phyloP scores from a whole-genome alignment of 2,888 invertebrate species.

The Microplitis manilae region DNA sequence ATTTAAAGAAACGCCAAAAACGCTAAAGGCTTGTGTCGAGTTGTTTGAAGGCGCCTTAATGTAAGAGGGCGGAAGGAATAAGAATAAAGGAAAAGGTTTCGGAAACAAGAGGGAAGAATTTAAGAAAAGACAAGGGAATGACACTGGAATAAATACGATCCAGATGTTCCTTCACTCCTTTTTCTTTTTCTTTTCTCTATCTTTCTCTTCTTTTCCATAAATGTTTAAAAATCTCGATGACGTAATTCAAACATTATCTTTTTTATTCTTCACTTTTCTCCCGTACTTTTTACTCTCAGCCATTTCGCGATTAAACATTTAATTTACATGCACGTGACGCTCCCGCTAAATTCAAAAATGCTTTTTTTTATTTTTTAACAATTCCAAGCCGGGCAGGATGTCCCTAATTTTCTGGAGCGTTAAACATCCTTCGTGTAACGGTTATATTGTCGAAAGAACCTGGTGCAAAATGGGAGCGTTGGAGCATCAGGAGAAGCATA shows the following conservation, averaged over 20 bases:
- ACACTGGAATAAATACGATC: neutral
- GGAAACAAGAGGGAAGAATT: constrained; percentile 5
- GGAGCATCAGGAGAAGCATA: constrained; percentile 30
- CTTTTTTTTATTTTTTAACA: constrained; percentile 12
- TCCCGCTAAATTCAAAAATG: too few relatives aligned
- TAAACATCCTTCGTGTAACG: constrained; percentile 40
- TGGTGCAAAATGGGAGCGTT: constrained; percentile 36
- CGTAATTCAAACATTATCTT: too few relatives aligned
- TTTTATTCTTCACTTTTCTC: too few relatives aligned
- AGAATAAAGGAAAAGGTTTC: constrained; percentile 24
- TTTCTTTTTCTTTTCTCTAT: neutral
- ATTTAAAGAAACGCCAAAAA: neutral
- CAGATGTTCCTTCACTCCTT: constrained; percentile 8
- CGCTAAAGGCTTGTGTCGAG: neutral
- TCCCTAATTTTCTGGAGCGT: constrained; percentile 50
- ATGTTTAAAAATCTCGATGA: too few relatives aligned
- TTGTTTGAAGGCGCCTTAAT: neutral
- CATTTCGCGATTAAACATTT: too few relatives aligned
- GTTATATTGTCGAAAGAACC: constrained; percentile 31
- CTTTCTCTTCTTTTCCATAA: too few relatives aligned
- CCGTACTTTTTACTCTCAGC: too few relatives aligned
- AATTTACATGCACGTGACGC: too few relatives aligned
- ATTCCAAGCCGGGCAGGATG: constrained; percentile 41
- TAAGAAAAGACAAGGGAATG: neutral
- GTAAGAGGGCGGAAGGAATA: neutral